Evolutionary conservation across 2,797 vertebrate genomes (phyloP), one percentile per base, ranked within the genome.

Genomic region (Borostomias antarcticus): DNA sequence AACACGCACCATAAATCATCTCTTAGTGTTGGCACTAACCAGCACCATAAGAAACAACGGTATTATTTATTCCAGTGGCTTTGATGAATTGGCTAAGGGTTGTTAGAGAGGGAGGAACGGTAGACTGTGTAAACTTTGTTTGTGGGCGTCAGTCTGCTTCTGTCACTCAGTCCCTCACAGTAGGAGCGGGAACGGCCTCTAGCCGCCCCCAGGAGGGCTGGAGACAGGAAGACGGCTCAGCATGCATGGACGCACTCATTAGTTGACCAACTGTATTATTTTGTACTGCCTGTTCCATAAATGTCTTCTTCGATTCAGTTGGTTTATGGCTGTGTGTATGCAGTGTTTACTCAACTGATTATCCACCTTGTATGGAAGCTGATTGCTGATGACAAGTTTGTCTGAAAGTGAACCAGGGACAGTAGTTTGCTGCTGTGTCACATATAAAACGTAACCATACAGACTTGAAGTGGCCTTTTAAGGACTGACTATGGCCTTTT

Each of bases 61-160:
- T 33, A 25, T 65, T 67, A 73, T 66, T 69, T 76, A 61, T 73
- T 77, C 66, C 40, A 52, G 60, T 50, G 62, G 71, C 60, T 82
- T 79, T 78, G 79, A 84, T 77, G 82, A 81, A 86, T 76, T 70
- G 54, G 64, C 86, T 56, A 80, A 78, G 82, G 68, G 82, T 83
- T 74, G 71, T 73, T 67, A 62, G 58, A 19, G 23, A 25, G 60
- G 35, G 68, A 66, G 62, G 72, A 75, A 69, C 51, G 68, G 71
- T 72, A 79, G 15, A 51, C 56, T 59, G 52, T 64, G 69, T 74
- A 70, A 76, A 75, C 67, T 70, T 69, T 68, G 77, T 66, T 40
- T 19, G 47, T 47, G 60, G 47, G 69, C 25, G 2, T 25, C 23
- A 61, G 59, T 23, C 48, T 28, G 5, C 1, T 52, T 68, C 25